Base-by-base conservation (phyloP, 2,113 vertebrate species). In the Herpetotheres cachinnans region DNA sequence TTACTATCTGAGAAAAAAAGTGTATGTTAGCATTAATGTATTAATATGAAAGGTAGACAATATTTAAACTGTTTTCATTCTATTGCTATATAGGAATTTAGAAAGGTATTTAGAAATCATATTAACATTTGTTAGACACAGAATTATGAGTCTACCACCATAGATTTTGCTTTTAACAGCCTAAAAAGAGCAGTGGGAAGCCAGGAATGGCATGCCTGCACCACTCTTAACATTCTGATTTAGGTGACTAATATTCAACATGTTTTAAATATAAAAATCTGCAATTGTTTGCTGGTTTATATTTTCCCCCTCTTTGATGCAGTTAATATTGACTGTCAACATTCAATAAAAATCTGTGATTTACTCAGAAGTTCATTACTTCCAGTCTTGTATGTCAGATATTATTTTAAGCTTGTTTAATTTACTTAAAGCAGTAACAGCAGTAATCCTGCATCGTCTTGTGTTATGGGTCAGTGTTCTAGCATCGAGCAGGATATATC, bases 281-380 rank as follows among this genome's bases (percentile, higher is more conserved):
- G 24, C n/a, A 67, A 5, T 78, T 1, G 3, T 47, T 86, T 77
- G 10, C 9, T 65, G 11, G 52, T 90, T 92, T 83, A 32, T 78
- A n/a, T 76, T 54, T 94, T 70, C 29, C 47, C 62, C 32, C 72
- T 91, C 9, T 97, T 95, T 91, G 32, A 86, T 88, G 32, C n/a
- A 89, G 38, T 73, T 72, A 34, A 74, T 62, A 74, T 69, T 81
- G 58, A 93, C 21, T 84, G 34, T 82, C 69, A 91, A 83, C 38
- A 74, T 90, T 87, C 52, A 95, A 40, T n/a, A 62, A 13, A 72
- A 94, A 85, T 55, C 32, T 49, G 18, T 16, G 38, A 87, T 96
- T 97, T 84, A 90, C 34, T 95, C 34, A 93, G 58, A 97, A 95
- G 21, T 85, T 82, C 55, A 96, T 97, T 96, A 86, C n/a, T 52